These are phyloP conservation scores for Ichneumon xanthorius DNA, from an alignment of 2,888 invertebrate genomes.

Conservation along the genomic window DNA sequence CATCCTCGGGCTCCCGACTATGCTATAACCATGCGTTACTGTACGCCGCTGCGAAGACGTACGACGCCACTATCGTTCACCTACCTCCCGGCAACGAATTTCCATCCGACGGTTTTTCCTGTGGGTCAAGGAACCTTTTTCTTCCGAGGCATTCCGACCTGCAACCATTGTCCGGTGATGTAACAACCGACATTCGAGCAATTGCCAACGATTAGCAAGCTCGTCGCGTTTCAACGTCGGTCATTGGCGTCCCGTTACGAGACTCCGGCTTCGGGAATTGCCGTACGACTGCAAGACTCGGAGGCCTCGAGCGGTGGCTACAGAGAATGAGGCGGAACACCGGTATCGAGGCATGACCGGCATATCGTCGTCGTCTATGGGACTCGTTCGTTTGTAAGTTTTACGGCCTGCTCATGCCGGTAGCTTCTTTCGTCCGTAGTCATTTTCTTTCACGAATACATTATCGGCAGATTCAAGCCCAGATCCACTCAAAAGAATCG, in stretches of 20 bases:
- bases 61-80: neutral
- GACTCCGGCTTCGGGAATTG: constrained; percentile 20
- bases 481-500: too few relatives aligned
- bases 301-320: neutral
- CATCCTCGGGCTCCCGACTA: constrained; percentile 10
- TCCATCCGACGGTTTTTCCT: neutral
- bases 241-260: constrained; percentile 60
- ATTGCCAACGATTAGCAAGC: constrained; percentile 28
- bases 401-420: constrained; percentile 5
- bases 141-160: neutral
- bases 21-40: neutral
- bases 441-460: neutral
- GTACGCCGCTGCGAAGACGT: neutral
- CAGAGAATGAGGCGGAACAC: neutral
- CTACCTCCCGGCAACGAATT: neutral
- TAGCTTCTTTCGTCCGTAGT: constrained; percentile 13
- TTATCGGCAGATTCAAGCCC: neutral
- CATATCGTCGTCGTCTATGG: constrained; percentile 16
- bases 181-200: constrained; percentile 1
- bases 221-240: constrained; percentile 40
- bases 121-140: constrained; percentile 1
- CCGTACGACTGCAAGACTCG: constrained; percentile 18
- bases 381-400: neutral
- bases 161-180: constrained; percentile 28
- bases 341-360: constrained; percentile 45